Evolutionary conservation across 2,113 vertebrate species (phyloP), one percentile per base, ranked within the genome.

Genomic region (Misgurnus anguillicaudatus): DNA sequence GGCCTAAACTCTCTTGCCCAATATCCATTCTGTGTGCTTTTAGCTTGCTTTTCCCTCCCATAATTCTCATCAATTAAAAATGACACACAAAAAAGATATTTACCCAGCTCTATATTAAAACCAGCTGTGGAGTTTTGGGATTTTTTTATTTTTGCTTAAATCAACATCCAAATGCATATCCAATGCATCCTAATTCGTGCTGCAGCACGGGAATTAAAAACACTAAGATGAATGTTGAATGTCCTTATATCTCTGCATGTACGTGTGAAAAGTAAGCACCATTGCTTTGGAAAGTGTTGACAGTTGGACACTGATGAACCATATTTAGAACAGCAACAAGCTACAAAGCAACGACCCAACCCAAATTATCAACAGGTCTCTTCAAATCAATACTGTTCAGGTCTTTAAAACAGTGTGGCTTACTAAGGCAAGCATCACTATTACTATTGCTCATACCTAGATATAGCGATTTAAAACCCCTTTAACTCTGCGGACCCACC

Each of bases 281-380:
- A 84, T 87, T 87, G 85, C 63, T 81, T 82, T 90, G 88, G 86
- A 82, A 11, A 51, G 75, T 64, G 48, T 77, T 87, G 88, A 87
- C 87, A 86, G 85, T 47, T 63, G 86, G 88, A 88, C 89, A 83
- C 85, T 83, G 83, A 93, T 89, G 86, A 88, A 90, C 89, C 91
- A 92, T 91, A 92, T 90, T 91, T 93, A 92, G 86, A 38, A 80
- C 78, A 8, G 4, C 3, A 8, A 57, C 85, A 82, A 66, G 83
- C 64, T 45, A 67, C 53, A 58, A 64, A 78, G 78, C 77, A 80
- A 88, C 83, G 85, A 90, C 16, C 90, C 87, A 75, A 87, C 83
- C 84, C 67, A 61, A 80, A 82, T 66, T 72, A 71, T 83, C 78
- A 81, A 73, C 55, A 77, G 75, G n/a, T 41, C 78, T 51, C 9